Conservation (phyloP, 2,888 invertebrate species). For the Gastrophysa polygoni region DNA sequence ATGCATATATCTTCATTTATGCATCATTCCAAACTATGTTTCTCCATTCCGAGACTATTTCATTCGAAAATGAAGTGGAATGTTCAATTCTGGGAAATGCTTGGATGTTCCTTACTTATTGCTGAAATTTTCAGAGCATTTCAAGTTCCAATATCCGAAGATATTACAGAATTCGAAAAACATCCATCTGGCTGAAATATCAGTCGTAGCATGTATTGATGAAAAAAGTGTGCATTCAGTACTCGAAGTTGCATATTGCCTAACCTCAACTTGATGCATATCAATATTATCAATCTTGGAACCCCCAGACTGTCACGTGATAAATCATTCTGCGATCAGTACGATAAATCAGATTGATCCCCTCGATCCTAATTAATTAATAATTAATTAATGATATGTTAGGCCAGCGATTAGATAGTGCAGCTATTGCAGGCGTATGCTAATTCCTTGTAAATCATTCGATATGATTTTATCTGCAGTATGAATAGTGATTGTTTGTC, state of each 20-base stretch:
- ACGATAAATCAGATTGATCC: constrained; percentile 46
- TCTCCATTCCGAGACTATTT: too few species aligned
- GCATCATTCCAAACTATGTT: too few species aligned
- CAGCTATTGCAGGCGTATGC: constrained; percentile 56
- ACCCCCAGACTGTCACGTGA: constrained; percentile 24
- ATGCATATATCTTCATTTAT: too few species aligned
- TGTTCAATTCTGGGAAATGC: too few species aligned
- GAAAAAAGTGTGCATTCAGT: too few species aligned
- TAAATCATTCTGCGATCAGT: constrained; percentile 33
- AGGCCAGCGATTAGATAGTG: constrained; percentile 55
- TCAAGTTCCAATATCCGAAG: too few species aligned
- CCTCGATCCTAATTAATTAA: constrained; percentile 50
- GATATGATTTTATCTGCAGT: constrained; percentile 53
- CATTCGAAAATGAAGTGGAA: too few species aligned
- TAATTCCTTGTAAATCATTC: constrained; percentile 59
- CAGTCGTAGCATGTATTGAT: too few species aligned
- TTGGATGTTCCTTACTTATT: too few species aligned
- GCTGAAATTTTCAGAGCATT: too few species aligned
- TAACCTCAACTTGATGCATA: background rate
- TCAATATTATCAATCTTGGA: background rate
- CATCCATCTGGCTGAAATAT: too few species aligned
- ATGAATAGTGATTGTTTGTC: constrained; percentile 51
- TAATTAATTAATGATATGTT: constrained; percentile 55
- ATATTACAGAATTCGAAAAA: too few species aligned
- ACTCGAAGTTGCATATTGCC: background rate